Evolutionary conservation across 2,888 invertebrate species (phyloP), one percentile per base, ranked within the genome.

Genomic region (Leucania comma): DNA sequence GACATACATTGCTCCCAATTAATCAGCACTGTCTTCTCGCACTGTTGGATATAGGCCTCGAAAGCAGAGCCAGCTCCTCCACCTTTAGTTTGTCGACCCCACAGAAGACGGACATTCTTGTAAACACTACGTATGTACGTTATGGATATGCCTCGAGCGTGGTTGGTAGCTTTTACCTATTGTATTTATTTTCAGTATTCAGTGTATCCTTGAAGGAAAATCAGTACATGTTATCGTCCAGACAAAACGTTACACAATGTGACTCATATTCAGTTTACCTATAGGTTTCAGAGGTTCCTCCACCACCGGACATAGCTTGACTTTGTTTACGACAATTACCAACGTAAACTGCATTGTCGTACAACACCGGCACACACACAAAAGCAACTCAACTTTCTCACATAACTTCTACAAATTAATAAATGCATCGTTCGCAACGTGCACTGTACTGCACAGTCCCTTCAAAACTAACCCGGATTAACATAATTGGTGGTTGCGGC

Each of bases 301-400:
- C 74, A 88, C 83, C 76, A 93, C 91, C 86, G 95, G 93, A 90
- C 94, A 95, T 92, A 95, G 86, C 87, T 92, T 91, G 84, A 96
- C 94, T 91, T 91, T 95, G 91, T 94, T 95, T 87, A 95, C 94
- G 80, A 96, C 94, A 82, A 96, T 95, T 76, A 96, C 95, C 88
- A 96, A 89, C 80, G 95, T 95, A 91, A 93, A 96, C 93, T 96
- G 95, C 96, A 96, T 95, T 87, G 90, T 93, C 84, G 84, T 88
- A 91, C 89, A 85, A 81, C 89, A 92, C 89, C 81, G 85, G 78
- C 88, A 90, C 90, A 86, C 78, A 77, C 89, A 90, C 89, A 82
- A 86, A 86, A 88, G 90, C 88, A 89, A 88, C 72, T 74, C 80
- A 78, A 92, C 86, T 90, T 91, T 90, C 87, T 93, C 93, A 94